These are phyloP conservation scores for Eulithis prunata DNA, from an alignment of 2,888 invertebrate species.

Conservation along the genomic window DNA sequence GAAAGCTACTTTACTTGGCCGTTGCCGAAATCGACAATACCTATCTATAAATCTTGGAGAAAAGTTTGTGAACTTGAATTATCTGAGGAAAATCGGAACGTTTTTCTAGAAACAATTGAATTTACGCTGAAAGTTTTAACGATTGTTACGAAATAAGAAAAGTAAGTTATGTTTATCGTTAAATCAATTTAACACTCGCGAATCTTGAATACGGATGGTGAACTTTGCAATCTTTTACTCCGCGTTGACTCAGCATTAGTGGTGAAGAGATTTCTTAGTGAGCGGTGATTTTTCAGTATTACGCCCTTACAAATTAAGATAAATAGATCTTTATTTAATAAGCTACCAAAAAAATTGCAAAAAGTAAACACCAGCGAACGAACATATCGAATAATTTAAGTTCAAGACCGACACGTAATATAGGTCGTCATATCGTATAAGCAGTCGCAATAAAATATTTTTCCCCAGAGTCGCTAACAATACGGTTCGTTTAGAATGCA, in stretches of 20 bases:
- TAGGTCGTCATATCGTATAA: no score
- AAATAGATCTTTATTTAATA: no score
- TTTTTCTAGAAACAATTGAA: slow-evolving; percentile 38
- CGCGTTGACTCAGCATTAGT: slow-evolving; percentile 28
- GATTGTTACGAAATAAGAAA: slow-evolving; percentile 40
- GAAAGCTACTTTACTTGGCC: slow-evolving; percentile 14
- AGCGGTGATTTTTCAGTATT: slow-evolving; percentile 4
- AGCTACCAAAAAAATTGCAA: no score
- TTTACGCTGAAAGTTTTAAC: slow-evolving; percentile 41
- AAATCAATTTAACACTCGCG: slow-evolving; percentile 48
- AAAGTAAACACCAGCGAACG: no score
- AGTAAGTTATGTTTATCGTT: slow-evolving; percentile 45
- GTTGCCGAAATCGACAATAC: slow-evolving; percentile 20
- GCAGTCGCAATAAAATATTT: background rate
- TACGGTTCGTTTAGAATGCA: slow-evolving; percentile 14
- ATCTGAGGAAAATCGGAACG: slow-evolving; percentile 26
- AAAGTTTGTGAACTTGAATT: slow-evolving; percentile 28
- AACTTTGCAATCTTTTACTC: slow-evolving; percentile 41
- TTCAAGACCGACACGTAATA: no score
- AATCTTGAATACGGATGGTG: slow-evolving; percentile 33
- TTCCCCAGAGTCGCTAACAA: background rate
- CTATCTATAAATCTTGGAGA: slow-evolving; percentile 25
- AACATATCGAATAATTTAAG: no score
- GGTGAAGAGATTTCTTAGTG: slow-evolving; percentile 22
- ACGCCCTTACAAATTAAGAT: background rate